Evolutionary conservation across 2,113 vertebrate species (phyloP), one percentile per base, ranked within the genome.

Genomic region (Leucopsar rothschildi): DNA sequence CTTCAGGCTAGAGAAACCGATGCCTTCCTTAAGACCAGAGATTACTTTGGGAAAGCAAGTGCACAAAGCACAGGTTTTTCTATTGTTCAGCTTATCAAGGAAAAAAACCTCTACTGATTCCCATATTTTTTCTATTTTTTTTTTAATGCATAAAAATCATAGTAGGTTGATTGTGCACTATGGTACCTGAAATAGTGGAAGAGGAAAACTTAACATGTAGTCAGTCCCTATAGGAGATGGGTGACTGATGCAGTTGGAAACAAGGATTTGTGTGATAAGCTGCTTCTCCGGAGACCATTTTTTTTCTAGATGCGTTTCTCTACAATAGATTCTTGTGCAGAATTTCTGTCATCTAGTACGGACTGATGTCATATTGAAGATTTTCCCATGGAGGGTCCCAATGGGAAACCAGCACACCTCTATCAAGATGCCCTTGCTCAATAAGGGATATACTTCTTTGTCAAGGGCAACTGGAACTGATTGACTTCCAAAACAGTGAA

Each of bases 321-420:
- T 57, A 1, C 0, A 0, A n/a, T 11, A 57, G 22, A 44, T 28
- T 49, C 13, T 37, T 1, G 8, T 22, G 27, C 21, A 82, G 33
- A 42, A 85, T 60, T 93, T 85, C 64, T 64, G 15, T 6, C 53
- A 9, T 21, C 40, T 79, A 10, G 7, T 52, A 76, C 72, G 39
- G 45, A 53, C 22, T 53, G 37, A 42, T 35, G 11, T 63, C 42
- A 42, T 39, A 47, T 0, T 49, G 56, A 89, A 84, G 68, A 78
- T 8, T 66, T 93, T 50, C 20, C 35, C n/a, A 59, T 6, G 10
- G 8, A 78, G 17, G 15, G 4, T 70, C 5, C 18, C 66, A 81
- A 3, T 1, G 8, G 47, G 92, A 17, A 86, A 22, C 10, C 52
- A 91, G 3, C 18, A 81, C 18, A 66, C 45, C 31, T 66, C 39